Evolutionary conservation across 2,888 invertebrate genomes (phyloP).

Genomic region (Mystacides longicornis): DNA sequence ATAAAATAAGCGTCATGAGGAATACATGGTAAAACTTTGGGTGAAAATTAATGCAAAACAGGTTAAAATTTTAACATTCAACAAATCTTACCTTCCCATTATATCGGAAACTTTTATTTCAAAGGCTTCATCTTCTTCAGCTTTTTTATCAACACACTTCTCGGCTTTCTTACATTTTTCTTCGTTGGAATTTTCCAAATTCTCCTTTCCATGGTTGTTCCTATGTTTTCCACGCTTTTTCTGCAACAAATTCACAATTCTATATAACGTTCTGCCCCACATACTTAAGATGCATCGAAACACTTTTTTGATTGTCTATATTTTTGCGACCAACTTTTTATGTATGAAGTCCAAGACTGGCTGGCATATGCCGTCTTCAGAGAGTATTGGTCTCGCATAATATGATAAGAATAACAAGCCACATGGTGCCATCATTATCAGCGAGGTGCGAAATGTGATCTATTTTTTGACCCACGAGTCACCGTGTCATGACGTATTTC

Average conservation of each 20-base stretch:
- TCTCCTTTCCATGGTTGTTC: constrained; percentile 16
- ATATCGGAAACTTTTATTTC: constrained; percentile 51
- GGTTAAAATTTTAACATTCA: neutral
- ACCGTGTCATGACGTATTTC: neutral
- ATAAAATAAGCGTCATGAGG: neutral
- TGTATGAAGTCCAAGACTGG: neutral
- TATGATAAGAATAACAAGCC: neutral
- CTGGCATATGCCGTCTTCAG: neutral
- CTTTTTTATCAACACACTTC: constrained; percentile 52
- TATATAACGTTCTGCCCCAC: constrained; percentile 16
- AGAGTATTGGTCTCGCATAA: neutral
- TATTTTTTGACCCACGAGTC: constrained; percentile 1
- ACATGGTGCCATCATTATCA: neutral
- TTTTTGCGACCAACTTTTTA: constrained; percentile 2
- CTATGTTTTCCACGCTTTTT: constrained; percentile 21
- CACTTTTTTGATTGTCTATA: neutral
- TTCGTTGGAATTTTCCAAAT: constrained; percentile 3
- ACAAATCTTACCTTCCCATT: constrained; percentile 49
- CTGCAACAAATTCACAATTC: constrained; percentile 21
- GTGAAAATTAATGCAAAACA: neutral
- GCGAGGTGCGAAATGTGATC: neutral
- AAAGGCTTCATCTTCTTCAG: constrained; percentile 45
- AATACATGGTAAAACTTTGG: neutral
- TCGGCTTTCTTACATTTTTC: constrained; percentile 9
- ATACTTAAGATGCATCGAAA: constrained; percentile 2